phyloP scores from a whole-genome alignment of 2,113 vertebrate genomes.

The Nothocercus nigrocapillus region DNA sequence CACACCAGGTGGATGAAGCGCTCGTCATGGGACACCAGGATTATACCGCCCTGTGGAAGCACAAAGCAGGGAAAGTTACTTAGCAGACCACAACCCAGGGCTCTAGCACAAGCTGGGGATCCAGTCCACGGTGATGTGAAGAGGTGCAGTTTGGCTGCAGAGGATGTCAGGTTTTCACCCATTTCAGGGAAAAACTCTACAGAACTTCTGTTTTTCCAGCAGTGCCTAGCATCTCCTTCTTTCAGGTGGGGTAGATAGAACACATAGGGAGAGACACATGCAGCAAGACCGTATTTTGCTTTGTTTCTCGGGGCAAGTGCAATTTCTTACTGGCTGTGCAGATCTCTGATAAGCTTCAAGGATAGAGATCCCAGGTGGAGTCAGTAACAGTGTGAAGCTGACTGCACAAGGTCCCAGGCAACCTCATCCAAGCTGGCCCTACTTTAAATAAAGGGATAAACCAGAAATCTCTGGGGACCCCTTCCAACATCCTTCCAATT shows the following conservation, averaged over 20 bases:
- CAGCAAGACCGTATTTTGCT: background rate
- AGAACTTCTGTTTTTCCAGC: background rate
- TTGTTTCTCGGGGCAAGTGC: background rate
- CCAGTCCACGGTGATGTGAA: background rate
- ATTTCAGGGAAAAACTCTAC: rapidly evolving
- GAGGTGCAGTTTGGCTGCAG: background rate
- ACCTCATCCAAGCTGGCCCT: background rate
- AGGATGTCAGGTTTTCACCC: background rate
- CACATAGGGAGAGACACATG: rapidly evolving
- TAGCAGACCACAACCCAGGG: background rate
- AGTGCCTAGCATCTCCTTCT: background rate
- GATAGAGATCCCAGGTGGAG: background rate
- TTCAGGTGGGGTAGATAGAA: background rate
- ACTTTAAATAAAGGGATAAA: background rate
- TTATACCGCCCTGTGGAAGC: conserved; percentile 87
- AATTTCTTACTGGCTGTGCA: background rate
- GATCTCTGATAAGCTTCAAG: background rate
- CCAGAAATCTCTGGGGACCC: background rate
- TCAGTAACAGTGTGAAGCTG: background rate
- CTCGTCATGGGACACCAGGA: conserved; percentile 95
- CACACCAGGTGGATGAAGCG: conserved; percentile 95
- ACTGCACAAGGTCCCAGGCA: background rate
- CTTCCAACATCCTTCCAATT: background rate
- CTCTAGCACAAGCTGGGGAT: background rate
- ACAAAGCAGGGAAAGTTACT: background rate